Percentiles rank a stretch among this genome's conserved stretches.
phyloP scores from a whole-genome alignment of 1,140 invertebrate species.

The Drosophila novamexicana region DNA sequence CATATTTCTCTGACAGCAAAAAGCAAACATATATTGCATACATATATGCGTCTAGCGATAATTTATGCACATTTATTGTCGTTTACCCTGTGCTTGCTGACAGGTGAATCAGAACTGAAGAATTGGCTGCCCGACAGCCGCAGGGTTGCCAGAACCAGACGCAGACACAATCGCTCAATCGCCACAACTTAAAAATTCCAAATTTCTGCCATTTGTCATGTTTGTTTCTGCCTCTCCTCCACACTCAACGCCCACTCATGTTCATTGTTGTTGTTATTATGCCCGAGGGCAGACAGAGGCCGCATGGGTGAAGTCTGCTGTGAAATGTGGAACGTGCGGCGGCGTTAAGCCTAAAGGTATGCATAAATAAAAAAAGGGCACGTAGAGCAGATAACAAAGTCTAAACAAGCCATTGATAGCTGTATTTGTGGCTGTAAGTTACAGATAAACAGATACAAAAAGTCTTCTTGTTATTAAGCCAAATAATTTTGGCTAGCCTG shows the following conservation, averaged over 20 bases:
- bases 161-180: constrained; percentile 17
- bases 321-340: constrained; percentile 51
- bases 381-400: constrained; percentile 72
- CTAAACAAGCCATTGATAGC: constrained; percentile 70
- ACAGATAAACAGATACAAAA: constrained; percentile 31
- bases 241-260: background rate
- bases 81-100: background rate
- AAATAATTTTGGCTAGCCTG: constrained; percentile 50
- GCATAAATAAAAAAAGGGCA: constrained; percentile 77
- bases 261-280: constrained; percentile 14
- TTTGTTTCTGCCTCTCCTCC: constrained; percentile 44
- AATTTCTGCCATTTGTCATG: constrained; percentile 68
- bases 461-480: constrained; percentile 57
- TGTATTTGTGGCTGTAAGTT: constrained; percentile 22
- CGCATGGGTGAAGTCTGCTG: constrained; percentile 23
- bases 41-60: background rate
- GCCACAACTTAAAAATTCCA: constrained; percentile 47
- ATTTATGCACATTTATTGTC: background rate
- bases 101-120: constrained; percentile 15
- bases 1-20: too few species aligned
- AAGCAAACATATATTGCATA: background rate
- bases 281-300: constrained; percentile 1
- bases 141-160: background rate
- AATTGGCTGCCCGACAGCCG: background rate
- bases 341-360: constrained; percentile 73